Evolutionary conservation across 2,888 invertebrate species (phyloP).

Genomic region (Dioctria linearis): DNA sequence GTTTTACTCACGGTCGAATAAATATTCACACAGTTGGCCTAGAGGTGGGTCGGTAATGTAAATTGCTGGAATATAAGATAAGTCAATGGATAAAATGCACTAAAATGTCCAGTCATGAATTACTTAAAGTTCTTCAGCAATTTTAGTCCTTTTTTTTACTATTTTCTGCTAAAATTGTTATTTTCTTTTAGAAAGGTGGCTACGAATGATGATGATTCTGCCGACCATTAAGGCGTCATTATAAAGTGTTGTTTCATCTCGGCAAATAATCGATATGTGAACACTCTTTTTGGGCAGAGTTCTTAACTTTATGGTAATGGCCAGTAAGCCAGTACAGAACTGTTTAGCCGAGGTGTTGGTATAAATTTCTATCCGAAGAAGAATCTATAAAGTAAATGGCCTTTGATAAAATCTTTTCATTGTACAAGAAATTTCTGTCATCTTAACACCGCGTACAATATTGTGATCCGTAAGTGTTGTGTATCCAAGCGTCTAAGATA

Average conservation of each 20-base stretch:
- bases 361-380: constrained; percentile 46
- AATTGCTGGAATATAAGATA: neutral
- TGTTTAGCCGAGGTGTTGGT: neutral
- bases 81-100: too few relatives aligned
- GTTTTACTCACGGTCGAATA: constrained; percentile 1
- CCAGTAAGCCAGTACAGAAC: neutral
- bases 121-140: too few relatives aligned
- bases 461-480: neutral
- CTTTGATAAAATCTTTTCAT: constrained; percentile 47
- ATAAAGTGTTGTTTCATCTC: constrained; percentile 30
- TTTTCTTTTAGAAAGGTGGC: too few relatives aligned
- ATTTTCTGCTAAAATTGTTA: too few relatives aligned
- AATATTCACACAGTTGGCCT: neutral
- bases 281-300: constrained; percentile 36
- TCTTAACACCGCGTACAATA: constrained; percentile 53
- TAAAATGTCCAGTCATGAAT: too few relatives aligned
- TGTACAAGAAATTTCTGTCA: constrained; percentile 46
- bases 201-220: too few relatives aligned
- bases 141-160: too few relatives aligned
- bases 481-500: neutral
- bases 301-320: constrained; percentile 12
- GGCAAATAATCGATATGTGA: constrained; percentile 16
- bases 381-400: constrained; percentile 55
- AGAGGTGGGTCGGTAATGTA: constrained; percentile 13
- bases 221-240: neutral